Percentiles rank a stretch among this genome's conserved stretches.
Conservation (phyloP, 2,797 vertebrate species). For the Trachurus trachurus region DNA sequence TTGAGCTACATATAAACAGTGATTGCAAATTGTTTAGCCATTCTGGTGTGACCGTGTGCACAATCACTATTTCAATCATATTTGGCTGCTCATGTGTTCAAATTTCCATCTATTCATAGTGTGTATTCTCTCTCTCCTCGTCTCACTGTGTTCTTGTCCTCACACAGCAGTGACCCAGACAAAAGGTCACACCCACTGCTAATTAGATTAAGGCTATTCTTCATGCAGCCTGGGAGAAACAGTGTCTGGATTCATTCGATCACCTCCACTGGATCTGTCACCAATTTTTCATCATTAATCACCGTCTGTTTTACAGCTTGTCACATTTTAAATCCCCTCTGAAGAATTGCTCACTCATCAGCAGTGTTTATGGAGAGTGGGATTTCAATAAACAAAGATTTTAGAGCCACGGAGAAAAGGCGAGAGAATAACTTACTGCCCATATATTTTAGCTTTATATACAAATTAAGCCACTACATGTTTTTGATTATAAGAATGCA, state of each 20-base stretch:
- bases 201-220: constrained; percentile 74
- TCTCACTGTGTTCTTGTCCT: constrained; percentile 59
- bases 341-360: neutral
- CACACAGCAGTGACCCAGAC: constrained; percentile 67
- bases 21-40: constrained; percentile 15
- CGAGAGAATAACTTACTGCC: neutral
- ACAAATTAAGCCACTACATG: neutral
- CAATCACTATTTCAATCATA: constrained; percentile 6
- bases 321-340: constrained; percentile 11
- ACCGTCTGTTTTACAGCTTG: constrained; percentile 12
- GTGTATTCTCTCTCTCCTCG: constrained; percentile 36
- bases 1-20: constrained; percentile 24
- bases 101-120: constrained; percentile 22
- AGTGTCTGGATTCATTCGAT: constrained; percentile 47
- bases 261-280: constrained; percentile 42
- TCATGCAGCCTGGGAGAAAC: constrained; percentile 36
- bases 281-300: constrained; percentile 28
- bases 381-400: constrained; percentile 4
- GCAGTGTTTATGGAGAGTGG: constrained; percentile 10
- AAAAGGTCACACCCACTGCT: constrained; percentile 69
- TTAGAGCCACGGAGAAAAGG: neutral
- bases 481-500: constrained; percentile 9
- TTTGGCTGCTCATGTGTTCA: constrained; percentile 20
- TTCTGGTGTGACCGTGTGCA: constrained; percentile 8
- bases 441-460: constrained; percentile 7